Percentiles rank a stretch among this genome's conserved stretches.
These are phyloP conservation scores for Sturnira hondurensis DNA, from an alignment of 2,113 vertebrate genomes.

Conservation along the genomic window DNA sequence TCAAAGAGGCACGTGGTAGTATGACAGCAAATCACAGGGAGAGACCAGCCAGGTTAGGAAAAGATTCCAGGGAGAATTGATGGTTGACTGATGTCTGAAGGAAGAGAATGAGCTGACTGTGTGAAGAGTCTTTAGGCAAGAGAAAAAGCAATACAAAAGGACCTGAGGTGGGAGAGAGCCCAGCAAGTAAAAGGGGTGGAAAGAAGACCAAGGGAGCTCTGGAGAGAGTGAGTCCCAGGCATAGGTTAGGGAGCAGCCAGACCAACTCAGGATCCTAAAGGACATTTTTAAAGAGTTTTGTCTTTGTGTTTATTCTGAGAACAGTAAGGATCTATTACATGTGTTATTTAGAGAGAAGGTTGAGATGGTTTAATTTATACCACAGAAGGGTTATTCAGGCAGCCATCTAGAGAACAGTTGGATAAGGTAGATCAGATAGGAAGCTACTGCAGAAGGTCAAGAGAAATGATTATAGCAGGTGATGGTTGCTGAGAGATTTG, in stretches of 20 bases:
- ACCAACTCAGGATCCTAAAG: not conserved
- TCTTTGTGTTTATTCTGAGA: not conserved
- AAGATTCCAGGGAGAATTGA: not conserved
- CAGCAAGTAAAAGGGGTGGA: not conserved
- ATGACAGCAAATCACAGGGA: not conserved
- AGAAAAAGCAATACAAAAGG: not conserved
- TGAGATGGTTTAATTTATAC: not conserved
- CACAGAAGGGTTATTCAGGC: not conserved
- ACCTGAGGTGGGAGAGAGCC: not conserved
- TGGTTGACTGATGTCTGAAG: not conserved
- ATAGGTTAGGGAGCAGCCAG: not conserved
- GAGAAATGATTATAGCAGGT: not conserved
- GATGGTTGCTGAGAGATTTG: not conserved
- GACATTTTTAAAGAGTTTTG: not conserved
- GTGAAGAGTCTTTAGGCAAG: not conserved
- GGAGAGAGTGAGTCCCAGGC: not conserved
- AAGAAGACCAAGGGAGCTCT: not conserved
- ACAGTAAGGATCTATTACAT: not conserved
- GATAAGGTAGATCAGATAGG: slow-evolving; percentile 10
- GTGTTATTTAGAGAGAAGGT: not conserved
- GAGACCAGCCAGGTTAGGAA: not conserved
- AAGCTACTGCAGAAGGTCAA: not conserved
- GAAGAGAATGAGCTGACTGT: not conserved
- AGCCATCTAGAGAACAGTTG: not conserved
- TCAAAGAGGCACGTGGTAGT: not conserved